Evolutionary conservation across 2,888 invertebrate species (phyloP), one percentile per base, ranked within the genome.

Genomic region (Dusona sp.): DNA sequence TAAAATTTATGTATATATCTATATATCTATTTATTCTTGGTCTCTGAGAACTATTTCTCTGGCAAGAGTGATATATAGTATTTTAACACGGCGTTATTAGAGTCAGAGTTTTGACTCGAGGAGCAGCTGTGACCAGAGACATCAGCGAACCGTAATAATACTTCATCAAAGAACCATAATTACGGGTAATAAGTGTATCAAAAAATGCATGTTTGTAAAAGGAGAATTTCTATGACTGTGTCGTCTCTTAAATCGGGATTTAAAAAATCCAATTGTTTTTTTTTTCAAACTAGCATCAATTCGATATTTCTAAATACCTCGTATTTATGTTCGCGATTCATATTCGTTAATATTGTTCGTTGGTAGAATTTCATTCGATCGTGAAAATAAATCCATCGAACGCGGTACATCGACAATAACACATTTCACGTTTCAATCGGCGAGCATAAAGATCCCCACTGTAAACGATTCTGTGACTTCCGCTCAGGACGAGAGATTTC

Each of bases 51-150:
- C 84, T 74, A 68, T 82, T 79, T 33, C 78, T 68, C 75, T 22
- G 64, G 36, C 81, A 54, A 83, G 54, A 54, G 36, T 87, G 86
- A 87, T 87, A 84, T 87, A 87, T 87, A 82, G 84, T 57, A 87
- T 87, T 87, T 87, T 84, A 87, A 87, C 86, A 72, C 84, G 84
- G 81, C 79, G 86, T 87, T 86, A 86, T 84, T 83, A 74, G 74
- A 84, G 81, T 54, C 86, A 78, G 74, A 68, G 72, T 61, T 74
- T 81, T 61, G 33, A 79, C 79, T 45, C 70, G 84, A 65, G 48
- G 45, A 78, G 81, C 86, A 87, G 86, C 86, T 87, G 86, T 87
- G 86, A 82, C 81, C 78, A 38, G 79, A 74, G 33, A 70, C 74
- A 48, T 73, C 73, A 51, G 42, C 57, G 11, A 57, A 61, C 54